Percentiles rank a stretch among this genome's conserved stretches.
Evolutionary conservation across 2,113 vertebrate species (phyloP).

Genomic region (Myxocyprinus asiaticus): DNA sequence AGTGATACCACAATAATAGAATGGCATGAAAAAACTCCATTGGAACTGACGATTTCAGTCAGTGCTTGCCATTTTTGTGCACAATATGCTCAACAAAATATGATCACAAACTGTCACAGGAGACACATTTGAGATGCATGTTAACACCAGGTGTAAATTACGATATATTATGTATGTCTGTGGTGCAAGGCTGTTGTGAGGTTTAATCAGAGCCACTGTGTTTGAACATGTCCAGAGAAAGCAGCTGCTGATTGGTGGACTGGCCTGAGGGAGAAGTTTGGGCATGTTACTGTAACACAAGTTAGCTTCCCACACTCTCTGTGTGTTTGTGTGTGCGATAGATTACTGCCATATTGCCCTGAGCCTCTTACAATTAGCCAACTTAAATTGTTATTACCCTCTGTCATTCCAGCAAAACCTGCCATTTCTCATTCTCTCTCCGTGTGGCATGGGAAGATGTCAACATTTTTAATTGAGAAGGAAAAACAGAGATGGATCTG

Average conservation of each 20-base stretch:
- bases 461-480: neutral
- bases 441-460: neutral
- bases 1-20: too few relatives aligned
- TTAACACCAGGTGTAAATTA: neutral
- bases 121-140: too few relatives aligned
- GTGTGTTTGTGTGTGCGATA: constrained; percentile 8
- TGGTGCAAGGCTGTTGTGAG: neutral
- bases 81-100: too few relatives aligned
- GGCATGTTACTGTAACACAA: neutral
- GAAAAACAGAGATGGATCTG: neutral
- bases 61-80: too few relatives aligned
- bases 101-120: too few relatives aligned
- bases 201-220: constrained; percentile 9
- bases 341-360: constrained; percentile 24
- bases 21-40: too few relatives aligned
- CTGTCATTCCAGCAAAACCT: neutral
- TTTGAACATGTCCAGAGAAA: neutral
- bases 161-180: neutral
- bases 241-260: neutral
- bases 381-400: constrained; percentile 14
- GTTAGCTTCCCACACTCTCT: constrained; percentile 15
- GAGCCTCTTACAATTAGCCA: constrained; percentile 8
- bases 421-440: neutral
- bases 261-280: neutral
- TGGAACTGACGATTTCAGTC: too few relatives aligned